Base-by-base conservation (phyloP, 2,113 vertebrate genomes). In the Coturnix japonica region DNA sequence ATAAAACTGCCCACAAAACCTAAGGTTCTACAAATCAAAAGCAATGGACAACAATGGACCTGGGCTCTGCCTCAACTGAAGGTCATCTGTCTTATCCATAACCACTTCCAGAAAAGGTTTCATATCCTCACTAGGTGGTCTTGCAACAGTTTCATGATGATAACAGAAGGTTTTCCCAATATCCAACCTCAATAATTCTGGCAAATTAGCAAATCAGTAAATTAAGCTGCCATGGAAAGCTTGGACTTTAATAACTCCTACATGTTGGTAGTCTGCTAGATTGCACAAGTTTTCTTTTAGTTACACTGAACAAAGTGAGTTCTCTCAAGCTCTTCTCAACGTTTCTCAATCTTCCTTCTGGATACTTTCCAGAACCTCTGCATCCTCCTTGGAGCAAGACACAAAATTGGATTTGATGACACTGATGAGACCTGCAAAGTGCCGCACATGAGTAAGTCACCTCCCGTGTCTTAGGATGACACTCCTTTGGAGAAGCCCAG, bases 131-230 rank as follows among this genome's bases (percentile, higher is more conserved):
- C 72, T 81, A 91, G 91, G 94, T 96, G 91, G 94, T 95, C 95
- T 94, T 85, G 56, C 41, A 1, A 89, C 51, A 91, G 91, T 72
- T 92, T 85, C 47, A 51, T 43, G 60, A 86, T 76, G 79, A 47
- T 74, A 95, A 89, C 85, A 94, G 67, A 85, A 87, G 87, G 82
- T 92, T 94, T 94, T 94, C 85, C 85, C 87, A 95, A 95, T 61
- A 92, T 71, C 17, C 79, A 91, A 37, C 79, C 82, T 94, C 94
- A 94, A 89, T 94, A 76, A 87, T 77, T 33, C 85, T 91, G 82
- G 87, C 87, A 95, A 87, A 92, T 95, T 87, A 95, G 54, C 82
- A 90, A 82, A 94, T 89, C 85, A 83, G 89, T 92, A 94, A 85
- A 92, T 92, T 95, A 95, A 85, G 66, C 72, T 95, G 85, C 89